Conservation (phyloP, 2,888 invertebrate genomes). For the Chromoteleia sp. region DNA sequence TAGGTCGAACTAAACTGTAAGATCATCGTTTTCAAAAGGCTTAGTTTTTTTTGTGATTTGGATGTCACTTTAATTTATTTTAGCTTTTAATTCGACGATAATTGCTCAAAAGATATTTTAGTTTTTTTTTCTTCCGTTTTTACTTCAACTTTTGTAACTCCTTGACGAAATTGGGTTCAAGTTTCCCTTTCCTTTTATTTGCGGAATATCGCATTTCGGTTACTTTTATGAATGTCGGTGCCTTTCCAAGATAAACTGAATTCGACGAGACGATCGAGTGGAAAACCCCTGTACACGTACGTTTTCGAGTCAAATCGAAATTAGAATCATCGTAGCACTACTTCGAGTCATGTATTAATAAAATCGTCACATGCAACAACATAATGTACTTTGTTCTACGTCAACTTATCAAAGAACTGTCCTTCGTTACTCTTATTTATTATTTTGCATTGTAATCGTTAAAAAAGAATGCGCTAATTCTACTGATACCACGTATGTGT, state of each 20-base stretch:
- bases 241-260: conserved; percentile 9
- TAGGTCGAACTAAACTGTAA: too few relatives aligned
- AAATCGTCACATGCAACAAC: conserved; percentile 27
- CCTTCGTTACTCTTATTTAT: conserved; percentile 66
- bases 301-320: neutral
- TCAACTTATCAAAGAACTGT: conserved; percentile 67
- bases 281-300: neutral
- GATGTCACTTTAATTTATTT: neutral
- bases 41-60: too few relatives aligned
- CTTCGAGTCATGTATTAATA: conserved; percentile 2
- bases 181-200: neutral
- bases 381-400: conserved; percentile 59
- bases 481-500: conserved; percentile 37
- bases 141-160: too few relatives aligned
- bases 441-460: conserved; percentile 57
- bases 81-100: neutral
- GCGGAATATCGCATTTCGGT: neutral
- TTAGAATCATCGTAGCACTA: neutral
- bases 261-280: neutral
- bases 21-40: too few relatives aligned
- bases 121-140: too few relatives aligned
- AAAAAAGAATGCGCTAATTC: conserved; percentile 52
- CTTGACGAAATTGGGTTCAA: too few relatives aligned
- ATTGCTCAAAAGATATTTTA: too few relatives aligned
- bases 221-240: conserved; percentile 16